Conservation (phyloP, 2,888 invertebrate genomes). For the Eurytoma californica region DNA sequence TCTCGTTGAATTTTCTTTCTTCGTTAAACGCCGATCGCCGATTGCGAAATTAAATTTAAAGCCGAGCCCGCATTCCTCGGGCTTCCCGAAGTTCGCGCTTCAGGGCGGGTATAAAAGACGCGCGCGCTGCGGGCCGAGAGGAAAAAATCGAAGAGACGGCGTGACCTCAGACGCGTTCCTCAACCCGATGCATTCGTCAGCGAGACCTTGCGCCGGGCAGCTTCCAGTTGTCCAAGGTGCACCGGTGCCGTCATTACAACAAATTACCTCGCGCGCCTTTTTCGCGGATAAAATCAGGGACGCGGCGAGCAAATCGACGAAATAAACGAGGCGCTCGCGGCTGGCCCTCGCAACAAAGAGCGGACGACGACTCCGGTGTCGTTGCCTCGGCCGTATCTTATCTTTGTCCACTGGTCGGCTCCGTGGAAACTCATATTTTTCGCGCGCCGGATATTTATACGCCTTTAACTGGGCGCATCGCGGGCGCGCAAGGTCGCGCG, state of each 20-base stretch:
- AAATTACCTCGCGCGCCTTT: conserved; percentile 31
- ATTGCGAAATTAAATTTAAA: no score
- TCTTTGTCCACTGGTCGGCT: not conserved
- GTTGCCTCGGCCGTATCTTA: conserved; percentile 4
- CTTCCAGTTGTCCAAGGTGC: conserved; percentile 46
- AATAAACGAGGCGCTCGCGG: not conserved
- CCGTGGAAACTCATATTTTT: conserved; percentile 9
- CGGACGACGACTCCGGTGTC: conserved; percentile 4
- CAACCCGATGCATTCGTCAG: conserved; percentile 8
- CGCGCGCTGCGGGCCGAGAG: not conserved
- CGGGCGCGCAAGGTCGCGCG: conserved; percentile 73
- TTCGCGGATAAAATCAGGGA: conserved; percentile 42
- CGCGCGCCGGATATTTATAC: conserved; percentile 22
- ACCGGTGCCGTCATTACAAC: conserved; percentile 37
- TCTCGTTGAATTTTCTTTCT: no score
- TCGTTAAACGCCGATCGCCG: no score
- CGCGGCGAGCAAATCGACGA: not conserved
- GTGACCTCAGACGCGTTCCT: conserved; percentile 33
- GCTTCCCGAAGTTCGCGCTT: no score
- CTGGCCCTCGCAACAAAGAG: conserved; percentile 13
- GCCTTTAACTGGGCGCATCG: conserved; percentile 42
- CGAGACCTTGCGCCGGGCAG: conserved; percentile 21
- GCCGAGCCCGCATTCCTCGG: not conserved
- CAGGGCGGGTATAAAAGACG: not conserved
- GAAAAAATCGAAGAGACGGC: conserved; percentile 9